These are phyloP conservation scores for Pseudomyrmex concolor DNA, from an alignment of 1,140 invertebrate genomes.

Conservation along the genomic window DNA sequence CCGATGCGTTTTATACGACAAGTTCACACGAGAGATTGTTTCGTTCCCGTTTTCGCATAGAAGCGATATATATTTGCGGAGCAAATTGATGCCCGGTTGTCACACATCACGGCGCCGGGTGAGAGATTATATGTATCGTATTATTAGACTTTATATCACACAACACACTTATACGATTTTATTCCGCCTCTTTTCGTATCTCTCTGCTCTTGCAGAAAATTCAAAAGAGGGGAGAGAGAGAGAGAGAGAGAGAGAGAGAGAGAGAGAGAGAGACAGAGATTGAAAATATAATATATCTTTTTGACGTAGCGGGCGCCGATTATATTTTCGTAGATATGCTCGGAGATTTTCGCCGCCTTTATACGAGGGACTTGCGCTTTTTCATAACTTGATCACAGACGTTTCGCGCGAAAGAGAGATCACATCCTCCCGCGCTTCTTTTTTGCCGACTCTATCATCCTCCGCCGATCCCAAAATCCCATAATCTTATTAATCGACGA, in stretches of 20 bases:
- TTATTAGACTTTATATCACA: background rate
- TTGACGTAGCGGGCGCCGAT: background rate
- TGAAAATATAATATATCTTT: slow-evolving; percentile 1
- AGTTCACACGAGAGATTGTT: too few relatives aligned
- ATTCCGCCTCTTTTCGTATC: background rate
- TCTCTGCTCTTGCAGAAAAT: background rate
- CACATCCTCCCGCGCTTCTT: background rate
- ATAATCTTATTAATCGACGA: background rate
- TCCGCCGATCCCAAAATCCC: background rate
- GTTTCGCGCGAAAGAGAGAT: background rate
- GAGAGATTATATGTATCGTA: background rate
- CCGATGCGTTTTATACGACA: background rate
- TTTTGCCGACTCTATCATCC: background rate
- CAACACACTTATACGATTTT: background rate
- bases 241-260: background rate
- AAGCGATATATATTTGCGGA: too few relatives aligned
- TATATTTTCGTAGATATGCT: slow-evolving; percentile 14
- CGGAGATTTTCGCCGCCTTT: background rate
- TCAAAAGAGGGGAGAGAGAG: background rate
- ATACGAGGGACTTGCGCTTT: background rate
- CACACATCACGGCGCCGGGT: too few relatives aligned
- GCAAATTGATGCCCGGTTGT: too few relatives aligned
- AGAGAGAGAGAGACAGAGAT: background rate
- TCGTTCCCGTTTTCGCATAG: background rate
- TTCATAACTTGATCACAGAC: background rate